Evolutionary conservation across 1,140 invertebrate genomes (phyloP).

Genomic region (Drosophila prosaltans): DNA sequence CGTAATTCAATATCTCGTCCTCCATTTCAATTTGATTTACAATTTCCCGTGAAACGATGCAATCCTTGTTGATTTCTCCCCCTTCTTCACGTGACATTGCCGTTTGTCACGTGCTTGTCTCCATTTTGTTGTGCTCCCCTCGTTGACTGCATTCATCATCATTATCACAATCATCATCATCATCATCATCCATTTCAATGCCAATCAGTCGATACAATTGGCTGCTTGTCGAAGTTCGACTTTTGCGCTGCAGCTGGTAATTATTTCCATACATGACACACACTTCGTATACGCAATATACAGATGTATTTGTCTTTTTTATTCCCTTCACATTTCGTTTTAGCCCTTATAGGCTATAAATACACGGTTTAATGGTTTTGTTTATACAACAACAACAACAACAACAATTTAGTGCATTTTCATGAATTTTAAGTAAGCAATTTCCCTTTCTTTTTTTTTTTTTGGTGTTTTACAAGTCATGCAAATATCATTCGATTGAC

Average conservation of each 20-base stretch:
- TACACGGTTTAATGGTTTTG: conserved; percentile 1
- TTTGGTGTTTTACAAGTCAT: conserved; percentile 5
- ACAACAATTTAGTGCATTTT: conserved; percentile 30
- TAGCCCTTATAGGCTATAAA: conserved; percentile 33
- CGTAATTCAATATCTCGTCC: background rate
- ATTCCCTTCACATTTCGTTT: background rate
- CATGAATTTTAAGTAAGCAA: conserved; percentile 53
- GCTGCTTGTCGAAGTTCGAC: conserved; percentile 27
- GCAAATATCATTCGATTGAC: conserved; percentile 53
- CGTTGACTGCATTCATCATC: conserved; percentile 7
- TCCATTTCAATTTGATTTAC: background rate
- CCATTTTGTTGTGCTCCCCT: background rate
- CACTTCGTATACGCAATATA: conserved; percentile 55
- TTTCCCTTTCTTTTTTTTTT: conserved; percentile 13
- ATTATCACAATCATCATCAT: conserved; percentile 1
- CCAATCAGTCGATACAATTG: conserved; percentile 32
- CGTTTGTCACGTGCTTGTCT: conserved; percentile 44
- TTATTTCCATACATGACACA: conserved; percentile 31
- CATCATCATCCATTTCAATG: conserved; percentile 15
- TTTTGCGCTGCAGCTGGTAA: conserved; percentile 40
- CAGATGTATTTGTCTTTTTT: background rate
- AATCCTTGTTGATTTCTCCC: conserved; percentile 12
- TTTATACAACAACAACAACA: background rate
- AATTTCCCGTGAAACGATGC: background rate
- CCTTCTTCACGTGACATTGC: conserved; percentile 31